Evolutionary conservation across 1,140 invertebrate species (phyloP).

Genomic region (Drosophila lacteicornis): DNA sequence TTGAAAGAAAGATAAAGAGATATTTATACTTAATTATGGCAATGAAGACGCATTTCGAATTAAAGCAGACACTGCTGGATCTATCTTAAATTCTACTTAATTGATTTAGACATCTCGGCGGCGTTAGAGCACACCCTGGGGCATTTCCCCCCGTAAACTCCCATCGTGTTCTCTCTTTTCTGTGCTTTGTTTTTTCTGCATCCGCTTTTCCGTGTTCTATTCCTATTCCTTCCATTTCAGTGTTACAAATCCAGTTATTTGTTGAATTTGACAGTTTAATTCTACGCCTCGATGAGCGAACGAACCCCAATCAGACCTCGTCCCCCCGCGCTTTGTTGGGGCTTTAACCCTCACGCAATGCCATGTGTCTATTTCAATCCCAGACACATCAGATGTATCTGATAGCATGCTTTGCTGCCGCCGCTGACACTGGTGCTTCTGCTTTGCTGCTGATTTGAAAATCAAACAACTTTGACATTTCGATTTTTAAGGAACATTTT

Average conservation of each 20-base stretch:
- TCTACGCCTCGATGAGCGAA: constrained; percentile 78
- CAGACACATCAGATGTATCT: constrained; percentile 42
- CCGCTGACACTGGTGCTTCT: constrained; percentile 15
- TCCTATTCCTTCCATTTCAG: constrained; percentile 18
- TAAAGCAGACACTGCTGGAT: not conserved
- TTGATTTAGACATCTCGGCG: constrained; percentile 13
- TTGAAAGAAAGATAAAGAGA: not conserved
- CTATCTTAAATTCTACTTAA: constrained; percentile 9
- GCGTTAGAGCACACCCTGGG: not conserved
- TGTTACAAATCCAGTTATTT: constrained; percentile 77
- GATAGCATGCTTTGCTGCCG: constrained; percentile 46
- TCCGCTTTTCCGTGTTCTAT: not conserved
- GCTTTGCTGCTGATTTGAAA: constrained; percentile 61
- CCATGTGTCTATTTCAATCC: constrained; percentile 69
- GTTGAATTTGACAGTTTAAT: constrained; percentile 84
- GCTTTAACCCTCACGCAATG: constrained; percentile 38
- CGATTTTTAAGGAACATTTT: constrained; percentile 49
- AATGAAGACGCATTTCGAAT: not conserved
- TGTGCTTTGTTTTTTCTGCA: not conserved
- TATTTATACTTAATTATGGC: not conserved
- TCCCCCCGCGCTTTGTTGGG: not conserved
- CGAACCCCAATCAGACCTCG: constrained; percentile 22
- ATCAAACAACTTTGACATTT: constrained; percentile 77
- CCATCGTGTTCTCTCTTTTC: not conserved
- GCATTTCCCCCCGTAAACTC: not conserved